Evolutionary conservation across 2,888 invertebrate species (phyloP).

Genomic region (Cremastobaeus sp.): DNA sequence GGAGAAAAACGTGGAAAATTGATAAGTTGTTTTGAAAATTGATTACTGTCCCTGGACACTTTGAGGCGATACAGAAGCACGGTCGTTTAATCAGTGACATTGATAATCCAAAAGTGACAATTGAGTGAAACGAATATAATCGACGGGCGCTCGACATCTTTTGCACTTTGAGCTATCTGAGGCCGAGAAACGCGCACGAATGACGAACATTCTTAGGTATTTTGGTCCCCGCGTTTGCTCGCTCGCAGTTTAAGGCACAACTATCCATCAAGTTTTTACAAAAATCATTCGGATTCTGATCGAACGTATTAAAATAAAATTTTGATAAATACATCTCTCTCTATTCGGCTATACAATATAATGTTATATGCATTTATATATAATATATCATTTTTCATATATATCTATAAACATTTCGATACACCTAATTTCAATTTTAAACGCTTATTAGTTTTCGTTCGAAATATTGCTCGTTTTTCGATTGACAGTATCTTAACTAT

Average conservation of each 20-base stretch:
- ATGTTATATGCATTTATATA: constrained; percentile 41
- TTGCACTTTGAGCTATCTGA: constrained; percentile 63
- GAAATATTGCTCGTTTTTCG: constrained; percentile 68
- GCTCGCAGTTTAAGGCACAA: constrained; percentile 67
- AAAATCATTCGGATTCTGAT: constrained; percentile 59
- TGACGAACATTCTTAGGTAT: constrained; percentile 57
- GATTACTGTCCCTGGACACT: no score
- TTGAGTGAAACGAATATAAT: constrained; percentile 39
- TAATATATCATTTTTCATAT: constrained; percentile 49
- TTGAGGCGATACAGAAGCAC: no score
- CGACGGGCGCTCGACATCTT: constrained; percentile 43
- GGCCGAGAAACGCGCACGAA: constrained; percentile 60
- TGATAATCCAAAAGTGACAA: constrained; percentile 26
- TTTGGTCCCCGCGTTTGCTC: constrained; percentile 64
- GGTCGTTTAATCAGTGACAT: no score
- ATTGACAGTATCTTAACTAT: not conserved
- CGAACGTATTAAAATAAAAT: constrained; percentile 70
- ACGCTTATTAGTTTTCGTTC: constrained; percentile 42
- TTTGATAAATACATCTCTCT: constrained; percentile 65
- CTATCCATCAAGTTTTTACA: constrained; percentile 59
- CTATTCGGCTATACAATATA: constrained; percentile 54
- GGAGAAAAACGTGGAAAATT: no score
- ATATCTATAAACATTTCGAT: constrained; percentile 43
- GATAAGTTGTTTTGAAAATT: no score
- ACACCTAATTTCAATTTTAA: constrained; percentile 23